Evolutionary conservation across 2,113 vertebrate genomes (phyloP).

Genomic region (Lates calcarifer): DNA sequence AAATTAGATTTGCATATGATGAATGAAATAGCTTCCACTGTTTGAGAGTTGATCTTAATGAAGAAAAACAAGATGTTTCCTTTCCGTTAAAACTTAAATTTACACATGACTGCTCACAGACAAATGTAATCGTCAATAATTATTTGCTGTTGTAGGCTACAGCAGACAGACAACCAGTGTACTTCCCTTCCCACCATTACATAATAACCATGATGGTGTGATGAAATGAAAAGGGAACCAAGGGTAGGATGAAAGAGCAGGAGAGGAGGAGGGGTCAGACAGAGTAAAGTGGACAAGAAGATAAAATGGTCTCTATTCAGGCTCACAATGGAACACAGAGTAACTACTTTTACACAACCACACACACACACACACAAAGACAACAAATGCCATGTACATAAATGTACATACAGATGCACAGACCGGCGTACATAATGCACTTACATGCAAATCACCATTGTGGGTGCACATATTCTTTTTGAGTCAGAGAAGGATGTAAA

Average conservation of each 20-base stretch:
- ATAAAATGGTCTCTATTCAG: conserved; percentile 62
- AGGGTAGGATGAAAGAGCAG: conserved; percentile 38
- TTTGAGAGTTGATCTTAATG: background rate
- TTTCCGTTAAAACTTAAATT: background rate
- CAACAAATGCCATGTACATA: conserved; percentile 27
- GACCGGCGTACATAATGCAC: conserved; percentile 1
- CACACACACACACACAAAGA: conserved; percentile 38
- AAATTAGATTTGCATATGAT: background rate
- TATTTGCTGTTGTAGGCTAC: conserved; percentile 15
- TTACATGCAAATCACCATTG: conserved; percentile 28
- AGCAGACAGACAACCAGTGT: conserved; percentile 43
- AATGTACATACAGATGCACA: conserved; percentile 41
- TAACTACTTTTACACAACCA: conserved; percentile 30
- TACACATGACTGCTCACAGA: background rate
- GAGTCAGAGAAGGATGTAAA: background rate
- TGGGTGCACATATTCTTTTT: background rate
- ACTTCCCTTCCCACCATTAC: conserved; percentile 43
- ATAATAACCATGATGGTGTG: conserved; percentile 58
- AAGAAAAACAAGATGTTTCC: background rate
- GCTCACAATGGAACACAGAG: conserved; percentile 56
- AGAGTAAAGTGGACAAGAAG: conserved; percentile 33
- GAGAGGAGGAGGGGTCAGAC: conserved; percentile 40
- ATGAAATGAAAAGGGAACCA: conserved; percentile 50
- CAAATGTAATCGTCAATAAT: background rate
- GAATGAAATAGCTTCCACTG: background rate